Conservation (phyloP, 2,113 vertebrate species). For the Gymnorhina tibicen region DNA sequence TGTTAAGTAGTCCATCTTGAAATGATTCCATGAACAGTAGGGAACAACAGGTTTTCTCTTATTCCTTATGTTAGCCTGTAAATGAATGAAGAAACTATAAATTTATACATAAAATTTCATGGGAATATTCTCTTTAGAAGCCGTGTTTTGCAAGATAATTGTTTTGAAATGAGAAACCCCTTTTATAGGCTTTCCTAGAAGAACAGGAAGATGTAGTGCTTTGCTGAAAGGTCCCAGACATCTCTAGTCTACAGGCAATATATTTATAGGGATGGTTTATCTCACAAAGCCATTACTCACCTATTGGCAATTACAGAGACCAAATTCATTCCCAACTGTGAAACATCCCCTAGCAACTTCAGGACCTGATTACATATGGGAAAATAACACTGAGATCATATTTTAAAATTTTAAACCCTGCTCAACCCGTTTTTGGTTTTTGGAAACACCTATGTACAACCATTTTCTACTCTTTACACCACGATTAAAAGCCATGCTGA, state of each 20-base stretch:
- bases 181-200: neutral
- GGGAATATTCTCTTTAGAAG: neutral
- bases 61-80: neutral
- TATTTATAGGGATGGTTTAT: neutral
- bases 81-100: neutral
- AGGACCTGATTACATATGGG: neutral
- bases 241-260: neutral
- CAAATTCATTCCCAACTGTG: neutral
- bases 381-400: neutral
- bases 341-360: neutral
- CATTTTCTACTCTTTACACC: neutral
- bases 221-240: neutral
- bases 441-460: neutral
- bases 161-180: neutral
- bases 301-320: neutral
- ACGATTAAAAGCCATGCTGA: neutral
- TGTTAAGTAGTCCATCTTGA: neutral
- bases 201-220: neutral
- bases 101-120: neutral
- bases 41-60: neutral
- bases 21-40: neutral
- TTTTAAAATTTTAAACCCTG: neutral
- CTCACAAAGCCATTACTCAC: neutral
- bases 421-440: neutral
- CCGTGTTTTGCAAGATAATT: neutral